These are phyloP conservation scores for Trichosurus vulpecula DNA, from an alignment of 2,797 vertebrate genomes.

Conservation along the genomic window DNA sequence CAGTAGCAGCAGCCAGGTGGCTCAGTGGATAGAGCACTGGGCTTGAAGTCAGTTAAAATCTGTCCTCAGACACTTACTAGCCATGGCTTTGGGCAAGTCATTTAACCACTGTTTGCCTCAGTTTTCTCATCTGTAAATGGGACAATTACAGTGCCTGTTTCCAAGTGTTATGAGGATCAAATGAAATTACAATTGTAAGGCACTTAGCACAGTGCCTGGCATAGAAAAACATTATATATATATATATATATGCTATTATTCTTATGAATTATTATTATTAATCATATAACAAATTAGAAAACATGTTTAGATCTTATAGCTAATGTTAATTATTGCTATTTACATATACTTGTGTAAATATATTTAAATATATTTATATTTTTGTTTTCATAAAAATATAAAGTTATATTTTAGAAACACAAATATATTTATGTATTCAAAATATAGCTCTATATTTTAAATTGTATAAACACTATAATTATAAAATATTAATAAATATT, in stretches of 20 bases:
- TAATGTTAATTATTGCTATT: no score
- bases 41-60: not conserved
- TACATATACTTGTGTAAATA: no score
- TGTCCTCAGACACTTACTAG: not conserved
- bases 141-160: not conserved
- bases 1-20: not conserved
- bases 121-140: not conserved
- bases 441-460: not conserved
- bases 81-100: not conserved
- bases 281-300: no score
- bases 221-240: not conserved
- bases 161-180: not conserved
- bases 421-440: no score
- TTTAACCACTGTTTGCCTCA: not conserved
- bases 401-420: no score
- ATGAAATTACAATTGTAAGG: not conserved
- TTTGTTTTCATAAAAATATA: no score
- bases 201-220: not conserved
- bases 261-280: no score
- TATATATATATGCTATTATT: not conserved
- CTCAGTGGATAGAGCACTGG: not conserved
- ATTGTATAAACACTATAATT: not conserved
- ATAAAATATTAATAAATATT: not conserved
- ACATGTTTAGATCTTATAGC: no score
- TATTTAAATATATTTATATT: no score